A percentile compares a stretch with the other conserved stretches of the same genome.
These are phyloP conservation scores for Enteromius mattozi DNA, from an alignment of 2,797 vertebrate genomes.

Conservation along the genomic window DNA sequence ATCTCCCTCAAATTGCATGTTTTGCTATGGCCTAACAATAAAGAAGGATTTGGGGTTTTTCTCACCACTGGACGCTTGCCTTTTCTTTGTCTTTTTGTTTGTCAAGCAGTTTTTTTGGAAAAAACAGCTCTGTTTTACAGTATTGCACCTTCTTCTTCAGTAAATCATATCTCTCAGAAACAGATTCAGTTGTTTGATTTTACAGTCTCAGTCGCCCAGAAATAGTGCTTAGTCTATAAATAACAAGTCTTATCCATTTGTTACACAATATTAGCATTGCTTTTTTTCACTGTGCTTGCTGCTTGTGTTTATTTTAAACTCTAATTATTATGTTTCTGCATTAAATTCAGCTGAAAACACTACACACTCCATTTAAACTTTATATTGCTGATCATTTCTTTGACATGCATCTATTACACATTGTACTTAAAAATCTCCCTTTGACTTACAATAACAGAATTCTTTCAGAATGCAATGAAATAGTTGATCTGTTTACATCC, in stretches of 20 bases:
- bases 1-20: conserved; percentile 71
- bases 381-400: background rate
- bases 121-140: background rate
- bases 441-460: background rate
- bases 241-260: background rate
- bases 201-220: background rate
- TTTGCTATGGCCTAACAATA: conserved; percentile 61
- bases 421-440: background rate
- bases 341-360: background rate
- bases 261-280: background rate
- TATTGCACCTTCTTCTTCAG: background rate
- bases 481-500: too few relatives aligned
- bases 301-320: background rate
- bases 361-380: background rate
- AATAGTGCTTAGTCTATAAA: background rate
- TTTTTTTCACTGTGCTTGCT: background rate
- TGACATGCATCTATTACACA: background rate
- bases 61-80: conserved; percentile 49
- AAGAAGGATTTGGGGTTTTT: conserved; percentile 64
- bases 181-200: background rate
- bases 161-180: background rate
- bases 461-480: background rate
- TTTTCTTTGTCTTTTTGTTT: conserved; percentile 55
- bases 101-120: conserved; percentile 31
- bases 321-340: background rate